A percentile compares a stretch with the other conserved stretches of the same genome.
phyloP scores from a whole-genome alignment of 2,888 invertebrate species.

The Melieria crassipennis region DNA sequence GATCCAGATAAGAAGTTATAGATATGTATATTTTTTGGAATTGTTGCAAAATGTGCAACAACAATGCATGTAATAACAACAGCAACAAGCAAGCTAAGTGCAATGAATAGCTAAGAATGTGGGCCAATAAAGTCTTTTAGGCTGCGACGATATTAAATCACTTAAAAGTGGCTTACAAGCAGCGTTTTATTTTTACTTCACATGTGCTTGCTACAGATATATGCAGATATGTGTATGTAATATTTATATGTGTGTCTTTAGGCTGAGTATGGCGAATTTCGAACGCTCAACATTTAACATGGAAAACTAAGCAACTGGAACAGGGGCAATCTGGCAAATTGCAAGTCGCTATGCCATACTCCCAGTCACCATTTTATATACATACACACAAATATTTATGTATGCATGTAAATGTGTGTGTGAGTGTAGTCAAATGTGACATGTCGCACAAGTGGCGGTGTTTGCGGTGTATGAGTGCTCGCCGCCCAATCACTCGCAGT shows the following conservation, averaged over 20 bases:
- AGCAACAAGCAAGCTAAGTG: too few relatives aligned
- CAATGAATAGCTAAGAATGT: neutral
- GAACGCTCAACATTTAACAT: slow-evolving; percentile 52
- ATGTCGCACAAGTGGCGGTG: neutral
- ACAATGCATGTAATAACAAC: neutral
- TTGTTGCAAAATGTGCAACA: slow-evolving; percentile 15
- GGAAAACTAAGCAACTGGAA: slow-evolving; percentile 63
- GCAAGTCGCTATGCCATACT: neutral
- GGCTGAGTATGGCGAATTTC: neutral
- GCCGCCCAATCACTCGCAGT: neutral
- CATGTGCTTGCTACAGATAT: neutral
- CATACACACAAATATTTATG: neutral
- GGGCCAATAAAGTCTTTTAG: neutral
- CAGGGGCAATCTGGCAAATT: slow-evolving; percentile 39
- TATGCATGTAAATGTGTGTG: neutral
- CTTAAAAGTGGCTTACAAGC: neutral
- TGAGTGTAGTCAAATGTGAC: neutral
- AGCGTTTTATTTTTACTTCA: neutral
- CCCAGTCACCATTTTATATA: neutral
- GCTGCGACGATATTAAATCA: slow-evolving; percentile 10
- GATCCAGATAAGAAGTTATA: slow-evolving; percentile 31
- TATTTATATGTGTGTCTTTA: too few relatives aligned
- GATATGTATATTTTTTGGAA: slow-evolving; percentile 17
- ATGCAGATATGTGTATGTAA: too few relatives aligned
- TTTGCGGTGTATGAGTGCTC: neutral